Conservation (phyloP, 1,140 invertebrate species). For the Homalodisca vitripennis region DNA sequence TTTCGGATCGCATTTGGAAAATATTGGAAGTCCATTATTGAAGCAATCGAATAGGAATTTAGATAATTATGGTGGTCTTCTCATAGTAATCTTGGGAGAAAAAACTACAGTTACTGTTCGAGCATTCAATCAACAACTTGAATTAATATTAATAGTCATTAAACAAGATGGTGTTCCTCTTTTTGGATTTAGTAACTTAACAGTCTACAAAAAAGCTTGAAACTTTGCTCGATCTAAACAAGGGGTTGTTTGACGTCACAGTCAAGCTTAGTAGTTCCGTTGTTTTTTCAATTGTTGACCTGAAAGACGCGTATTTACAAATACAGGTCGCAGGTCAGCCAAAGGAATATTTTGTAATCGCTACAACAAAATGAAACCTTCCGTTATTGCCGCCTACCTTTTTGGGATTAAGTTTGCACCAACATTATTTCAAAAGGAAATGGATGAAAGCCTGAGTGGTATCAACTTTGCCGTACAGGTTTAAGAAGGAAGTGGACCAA, state of each 20-base stretch:
- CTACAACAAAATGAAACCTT: not conserved
- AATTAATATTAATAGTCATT: not conserved
- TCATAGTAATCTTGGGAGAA: not conserved
- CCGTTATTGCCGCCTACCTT: not conserved
- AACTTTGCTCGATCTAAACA: too few relatives aligned
- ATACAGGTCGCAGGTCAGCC: not conserved
- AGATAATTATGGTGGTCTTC: not conserved
- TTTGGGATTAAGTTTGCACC: not conserved
- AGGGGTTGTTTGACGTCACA: not conserved
- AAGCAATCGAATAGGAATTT: not conserved
- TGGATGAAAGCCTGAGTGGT: constrained; percentile 3
- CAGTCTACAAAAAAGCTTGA: too few relatives aligned
- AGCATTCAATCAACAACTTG: not conserved
- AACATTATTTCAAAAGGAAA: not conserved
- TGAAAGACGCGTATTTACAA: not conserved
- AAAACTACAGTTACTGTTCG: not conserved
- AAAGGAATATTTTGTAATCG: not conserved
- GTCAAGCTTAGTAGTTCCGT: not conserved
- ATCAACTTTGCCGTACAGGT: not conserved
- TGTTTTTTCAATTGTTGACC: not conserved
- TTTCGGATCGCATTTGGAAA: not conserved
- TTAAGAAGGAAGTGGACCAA: not conserved
- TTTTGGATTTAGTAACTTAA: too few relatives aligned
- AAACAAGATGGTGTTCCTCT: too few relatives aligned
- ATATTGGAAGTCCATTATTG: not conserved